A percentile compares a stretch with the other conserved stretches of the same genome.
Evolutionary conservation across 1,140 invertebrate species (phyloP).

Genomic region (Harlomillsia oculata): DNA sequence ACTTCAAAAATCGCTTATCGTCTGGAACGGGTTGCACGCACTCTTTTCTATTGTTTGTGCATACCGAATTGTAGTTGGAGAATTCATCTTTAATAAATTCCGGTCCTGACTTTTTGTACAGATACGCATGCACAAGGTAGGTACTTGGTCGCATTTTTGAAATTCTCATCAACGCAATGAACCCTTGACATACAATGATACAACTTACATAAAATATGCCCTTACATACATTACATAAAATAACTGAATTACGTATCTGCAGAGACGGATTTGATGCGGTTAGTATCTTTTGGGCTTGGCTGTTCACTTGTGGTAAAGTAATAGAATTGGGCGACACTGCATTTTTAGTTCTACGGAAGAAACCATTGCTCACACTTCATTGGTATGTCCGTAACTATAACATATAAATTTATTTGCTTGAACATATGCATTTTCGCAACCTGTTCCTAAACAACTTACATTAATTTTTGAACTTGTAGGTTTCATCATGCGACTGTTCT

Average conservation of each 20-base stretch:
- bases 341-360: slow-evolving; percentile 1
- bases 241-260: neutral
- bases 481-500: slow-evolving; percentile 1
- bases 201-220: neutral
- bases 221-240: too few relatives aligned
- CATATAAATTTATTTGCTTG: neutral
- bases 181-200: neutral
- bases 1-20: neutral
- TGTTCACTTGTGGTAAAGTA: neutral
- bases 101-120: neutral
- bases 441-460: too few relatives aligned
- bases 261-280: neutral
- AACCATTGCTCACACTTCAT: neutral
- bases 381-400: too few relatives aligned
- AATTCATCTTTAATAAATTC: neutral
- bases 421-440: neutral
- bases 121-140: neutral
- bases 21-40: neutral
- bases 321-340: neutral
- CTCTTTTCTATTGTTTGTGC: neutral
- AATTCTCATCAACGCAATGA: too few relatives aligned
- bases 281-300: neutral
- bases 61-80: neutral
- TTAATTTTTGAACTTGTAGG: too few relatives aligned
- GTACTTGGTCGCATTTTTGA: too few relatives aligned